Evolutionary conservation across 2,888 invertebrate genomes (phyloP), one percentile per base, ranked within the genome.

Genomic region (Drosophila neonasuta): DNA sequence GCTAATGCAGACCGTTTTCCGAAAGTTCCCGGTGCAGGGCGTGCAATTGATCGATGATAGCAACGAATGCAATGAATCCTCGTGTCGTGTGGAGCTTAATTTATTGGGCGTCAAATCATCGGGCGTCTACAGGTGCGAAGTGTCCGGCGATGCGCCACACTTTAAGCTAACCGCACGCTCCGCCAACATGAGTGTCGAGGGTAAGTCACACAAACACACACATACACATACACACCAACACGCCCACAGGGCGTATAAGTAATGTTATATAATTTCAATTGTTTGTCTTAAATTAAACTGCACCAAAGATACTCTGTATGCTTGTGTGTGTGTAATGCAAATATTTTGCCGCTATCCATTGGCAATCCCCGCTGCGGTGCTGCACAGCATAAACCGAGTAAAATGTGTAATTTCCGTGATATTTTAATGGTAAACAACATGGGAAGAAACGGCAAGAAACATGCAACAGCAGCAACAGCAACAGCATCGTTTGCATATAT

Each of bases 81-180:
- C 88, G 30, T 90, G 90, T 58, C 89, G 88, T 55, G 87, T 90
- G 60, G 89, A 89, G 50, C 77, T 90, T 55, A 86, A 86, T 74
- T 78, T 88, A 72, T 83, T 90, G 80, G 87, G 87, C 63, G 71
- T 81, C 74, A 88, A 87, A 64, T 89, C 90, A 55, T 84, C 89
- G 55, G 93, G 93, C 39, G 91, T 92, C 45, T 94, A 93, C 77
- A 90, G 92, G 62, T 94, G 93, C 85, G 93, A 93, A 87, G 92
- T 93, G 46, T 93, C 93, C 67, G 92, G 92, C 56, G 93, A 93
- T 88, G 92, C 92, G 6, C 93, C 93, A 1, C 91, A 92, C 59
- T 93, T 93, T 77, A 90, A 92, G 72, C 89, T 93, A 61, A 92
- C 92, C 11, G 91, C 92, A 41, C 91, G 92, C 69, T 91, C 92